Evolutionary conservation across 2,113 vertebrate genomes (phyloP).

Genomic region (Acanthisitta chloris): DNA sequence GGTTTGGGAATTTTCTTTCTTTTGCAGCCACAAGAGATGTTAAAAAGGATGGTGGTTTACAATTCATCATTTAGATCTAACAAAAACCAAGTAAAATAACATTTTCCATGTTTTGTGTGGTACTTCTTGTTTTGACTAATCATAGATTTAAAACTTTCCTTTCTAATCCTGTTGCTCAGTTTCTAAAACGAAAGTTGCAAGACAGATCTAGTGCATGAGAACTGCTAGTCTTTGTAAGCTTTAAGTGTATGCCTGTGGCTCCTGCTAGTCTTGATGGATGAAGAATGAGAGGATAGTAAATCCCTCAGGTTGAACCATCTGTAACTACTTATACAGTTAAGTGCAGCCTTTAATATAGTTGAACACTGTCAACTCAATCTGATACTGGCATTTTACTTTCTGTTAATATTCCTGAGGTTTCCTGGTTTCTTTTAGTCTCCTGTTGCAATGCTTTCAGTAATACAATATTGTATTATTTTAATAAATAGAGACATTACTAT

Average conservation of each 20-base stretch:
- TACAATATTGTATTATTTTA: not conserved
- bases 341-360: not conserved
- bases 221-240: not conserved
- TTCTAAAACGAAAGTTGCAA: not conserved
- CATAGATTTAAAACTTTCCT: not conserved
- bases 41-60: slow-evolving; percentile 98
- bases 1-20: slow-evolving; percentile 62
- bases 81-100: slow-evolving; percentile 84
- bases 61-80: slow-evolving; percentile 93
- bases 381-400: not conserved
- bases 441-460: not conserved
- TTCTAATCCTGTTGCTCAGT: not conserved
- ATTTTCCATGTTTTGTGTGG: slow-evolving; percentile 20
- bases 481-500: not conserved
- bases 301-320: not conserved
- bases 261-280: not conserved
- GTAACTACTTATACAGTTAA: not conserved
- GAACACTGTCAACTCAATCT: not conserved
- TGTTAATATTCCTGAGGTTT: not conserved
- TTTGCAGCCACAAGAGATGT: slow-evolving; percentile 95
- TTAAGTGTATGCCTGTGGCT: not conserved
- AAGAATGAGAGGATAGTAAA: not conserved
- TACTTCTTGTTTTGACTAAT: slow-evolving; percentile 13
- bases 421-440: not conserved
- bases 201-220: slow-evolving; percentile 31